phyloP scores from a whole-genome alignment of 2,888 invertebrate genomes.

The Clivina fossor region DNA sequence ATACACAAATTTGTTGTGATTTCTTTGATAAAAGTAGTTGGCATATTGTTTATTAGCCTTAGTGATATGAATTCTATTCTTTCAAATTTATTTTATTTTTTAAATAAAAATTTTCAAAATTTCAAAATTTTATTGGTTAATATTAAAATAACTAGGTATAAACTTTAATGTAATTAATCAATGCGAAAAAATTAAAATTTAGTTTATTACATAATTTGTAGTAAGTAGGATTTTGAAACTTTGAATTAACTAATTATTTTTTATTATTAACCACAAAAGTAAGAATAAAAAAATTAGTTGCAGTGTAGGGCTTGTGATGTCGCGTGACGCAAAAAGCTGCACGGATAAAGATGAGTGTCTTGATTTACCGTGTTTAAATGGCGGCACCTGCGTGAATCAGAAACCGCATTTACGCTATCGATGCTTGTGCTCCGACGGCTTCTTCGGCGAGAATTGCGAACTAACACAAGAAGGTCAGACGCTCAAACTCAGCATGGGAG shows the following conservation, averaged over 20 bases:
- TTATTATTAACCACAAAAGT: slow-evolving; percentile 3
- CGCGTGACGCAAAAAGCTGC: slow-evolving; percentile 82
- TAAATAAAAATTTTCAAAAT: no score
- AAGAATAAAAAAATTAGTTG: slow-evolving; percentile 82
- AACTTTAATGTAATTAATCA: no score
- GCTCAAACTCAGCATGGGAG: slow-evolving; percentile 94
- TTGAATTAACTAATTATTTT: slow-evolving; percentile 16
- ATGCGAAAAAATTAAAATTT: no score
- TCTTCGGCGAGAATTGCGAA: slow-evolving; percentile 93
- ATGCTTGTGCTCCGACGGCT: slow-evolving; percentile 90
- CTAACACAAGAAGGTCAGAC: slow-evolving; percentile 92
- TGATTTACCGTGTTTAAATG: slow-evolving; percentile 91
- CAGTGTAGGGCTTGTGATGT: slow-evolving; percentile 89
- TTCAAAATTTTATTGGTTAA: no score
- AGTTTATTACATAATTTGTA: no score
- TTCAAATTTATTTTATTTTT: slow-evolving; percentile 37
- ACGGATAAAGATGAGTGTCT: slow-evolving; percentile 95
- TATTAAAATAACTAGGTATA: no score
- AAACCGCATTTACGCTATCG: slow-evolving; percentile 83
- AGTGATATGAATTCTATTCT: background rate
- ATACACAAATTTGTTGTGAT: no score
- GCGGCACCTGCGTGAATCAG: slow-evolving; percentile 89
- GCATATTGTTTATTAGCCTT: background rate
- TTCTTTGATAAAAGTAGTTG: no score
- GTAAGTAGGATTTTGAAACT: no score